Conservation (phyloP, 2,113 vertebrate genomes). For the Clupea harengus region DNA sequence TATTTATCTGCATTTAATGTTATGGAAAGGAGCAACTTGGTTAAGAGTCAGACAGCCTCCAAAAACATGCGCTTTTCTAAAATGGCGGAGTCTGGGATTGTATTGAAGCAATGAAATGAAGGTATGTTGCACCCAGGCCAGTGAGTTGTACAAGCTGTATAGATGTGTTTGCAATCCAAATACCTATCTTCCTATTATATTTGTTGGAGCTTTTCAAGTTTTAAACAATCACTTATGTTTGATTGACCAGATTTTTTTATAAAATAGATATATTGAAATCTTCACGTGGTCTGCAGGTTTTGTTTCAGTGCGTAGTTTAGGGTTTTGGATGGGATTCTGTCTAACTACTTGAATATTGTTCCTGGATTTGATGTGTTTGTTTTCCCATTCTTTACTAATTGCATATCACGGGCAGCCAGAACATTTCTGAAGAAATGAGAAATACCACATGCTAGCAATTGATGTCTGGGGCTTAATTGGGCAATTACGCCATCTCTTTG, state of each 20-base stretch:
- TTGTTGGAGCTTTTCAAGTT: not conserved
- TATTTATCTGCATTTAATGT: not conserved
- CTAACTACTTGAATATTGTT: not conserved
- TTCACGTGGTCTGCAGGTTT: not conserved
- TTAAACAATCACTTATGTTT: not conserved
- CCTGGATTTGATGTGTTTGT: not conserved
- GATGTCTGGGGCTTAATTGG: slow-evolving; percentile 9
- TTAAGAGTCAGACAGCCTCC: not conserved
- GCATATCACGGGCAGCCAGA: not conserved
- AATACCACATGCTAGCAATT: slow-evolving; percentile 6
- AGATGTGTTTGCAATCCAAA: not conserved
- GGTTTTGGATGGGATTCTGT: not conserved
- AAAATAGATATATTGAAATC: not conserved
- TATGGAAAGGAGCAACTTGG: not conserved
- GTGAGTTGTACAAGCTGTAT: not conserved
- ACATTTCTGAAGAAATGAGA: not conserved
- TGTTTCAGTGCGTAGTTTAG: not conserved
- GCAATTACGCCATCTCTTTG: not conserved
- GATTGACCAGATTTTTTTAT: not conserved
- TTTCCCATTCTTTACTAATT: not conserved
- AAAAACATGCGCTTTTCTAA: slow-evolving; percentile 16
- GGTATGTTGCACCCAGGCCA: slow-evolving; percentile 37
- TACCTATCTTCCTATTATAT: not conserved
- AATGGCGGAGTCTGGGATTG: slow-evolving; percentile 28
- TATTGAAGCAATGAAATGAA: slow-evolving; percentile 21